Conservation (phyloP, 2,797 vertebrate species). For the Sebastes vulpes region DNA sequence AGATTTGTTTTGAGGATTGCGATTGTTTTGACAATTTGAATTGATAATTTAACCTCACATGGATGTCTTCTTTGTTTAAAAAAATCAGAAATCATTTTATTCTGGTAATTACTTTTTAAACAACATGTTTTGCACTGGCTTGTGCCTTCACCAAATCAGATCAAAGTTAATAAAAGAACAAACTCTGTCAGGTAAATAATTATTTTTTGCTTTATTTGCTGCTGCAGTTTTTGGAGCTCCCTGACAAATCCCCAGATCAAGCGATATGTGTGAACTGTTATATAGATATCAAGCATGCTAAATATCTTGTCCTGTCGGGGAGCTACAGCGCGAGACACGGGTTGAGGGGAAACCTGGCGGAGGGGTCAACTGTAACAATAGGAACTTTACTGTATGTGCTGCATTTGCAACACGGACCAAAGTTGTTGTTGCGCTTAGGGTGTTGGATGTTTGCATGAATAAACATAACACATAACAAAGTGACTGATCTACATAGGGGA, state of each 20-base stretch:
- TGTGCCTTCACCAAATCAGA: neutral
- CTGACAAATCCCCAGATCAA: too few relatives aligned
- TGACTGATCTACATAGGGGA: too few relatives aligned
- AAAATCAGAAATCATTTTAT: neutral
- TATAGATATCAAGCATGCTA: too few relatives aligned
- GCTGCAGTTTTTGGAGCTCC: neutral
- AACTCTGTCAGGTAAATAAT: neutral
- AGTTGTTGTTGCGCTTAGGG: too few relatives aligned
- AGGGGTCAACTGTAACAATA: too few relatives aligned
- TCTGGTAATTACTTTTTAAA: neutral
- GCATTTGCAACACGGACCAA: too few relatives aligned
- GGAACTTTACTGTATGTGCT: too few relatives aligned
- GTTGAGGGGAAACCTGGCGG: too few relatives aligned
- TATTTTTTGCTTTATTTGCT: neutral
- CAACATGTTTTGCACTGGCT: neutral
- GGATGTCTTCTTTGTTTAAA: neutral
- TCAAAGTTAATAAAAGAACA: neutral
- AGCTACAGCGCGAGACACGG: too few relatives aligned
- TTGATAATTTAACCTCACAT: neutral
- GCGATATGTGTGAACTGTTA: too few relatives aligned
- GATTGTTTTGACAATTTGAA: neutral
- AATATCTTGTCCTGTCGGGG: rapidly evolving
- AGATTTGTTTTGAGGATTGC: constrained; percentile 5
- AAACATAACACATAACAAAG: too few relatives aligned
- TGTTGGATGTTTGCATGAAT: too few relatives aligned